Conservation (phyloP, 1,140 invertebrate species). For the Drosophila littoralis region DNA sequence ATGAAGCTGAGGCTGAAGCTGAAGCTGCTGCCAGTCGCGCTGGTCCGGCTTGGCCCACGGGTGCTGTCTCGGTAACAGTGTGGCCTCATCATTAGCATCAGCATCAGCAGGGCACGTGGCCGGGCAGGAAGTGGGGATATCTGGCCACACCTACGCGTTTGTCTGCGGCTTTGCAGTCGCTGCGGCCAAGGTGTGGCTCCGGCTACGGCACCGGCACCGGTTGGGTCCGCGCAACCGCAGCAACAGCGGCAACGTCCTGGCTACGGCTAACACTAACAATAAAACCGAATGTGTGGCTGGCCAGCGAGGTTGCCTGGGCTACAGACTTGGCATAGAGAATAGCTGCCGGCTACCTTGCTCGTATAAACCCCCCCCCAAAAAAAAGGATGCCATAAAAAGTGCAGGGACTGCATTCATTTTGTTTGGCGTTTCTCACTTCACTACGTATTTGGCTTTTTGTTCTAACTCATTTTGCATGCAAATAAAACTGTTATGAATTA, state of each 20-base stretch:
- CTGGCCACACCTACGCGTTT: slow-evolving; percentile 66
- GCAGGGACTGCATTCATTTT: slow-evolving; percentile 70
- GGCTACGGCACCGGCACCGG: slow-evolving; percentile 27
- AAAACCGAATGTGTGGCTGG: slow-evolving; percentile 70
- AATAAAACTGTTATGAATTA: slow-evolving; percentile 81
- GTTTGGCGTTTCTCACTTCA: slow-evolving; percentile 49
- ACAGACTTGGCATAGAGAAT: slow-evolving; percentile 39
- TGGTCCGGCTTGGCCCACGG: slow-evolving; percentile 33
- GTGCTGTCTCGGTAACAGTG: slow-evolving; percentile 26
- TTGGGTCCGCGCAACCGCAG: slow-evolving; percentile 53
- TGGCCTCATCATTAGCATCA: slow-evolving; percentile 76
- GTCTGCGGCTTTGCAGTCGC: slow-evolving; percentile 70
- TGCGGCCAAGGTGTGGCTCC: slow-evolving; percentile 67
- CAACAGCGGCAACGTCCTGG: slow-evolving; percentile 25
- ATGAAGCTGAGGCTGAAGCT: slow-evolving; percentile 48
- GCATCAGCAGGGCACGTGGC: slow-evolving; percentile 32
- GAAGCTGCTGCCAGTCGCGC: slow-evolving; percentile 24
- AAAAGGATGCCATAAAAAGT: slow-evolving; percentile 57
- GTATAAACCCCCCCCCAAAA: slow-evolving; percentile 26
- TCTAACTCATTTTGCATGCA: slow-evolving; percentile 79
- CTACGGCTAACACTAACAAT: slow-evolving; percentile 60
- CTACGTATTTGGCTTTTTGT: slow-evolving; percentile 52
- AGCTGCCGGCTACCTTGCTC: slow-evolving; percentile 2
- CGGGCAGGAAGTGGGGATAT: slow-evolving; percentile 19
- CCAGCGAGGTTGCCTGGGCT: slow-evolving; percentile 22